Base-by-base conservation (phyloP, 2,888 invertebrate genomes). In the Euproctis similis region DNA sequence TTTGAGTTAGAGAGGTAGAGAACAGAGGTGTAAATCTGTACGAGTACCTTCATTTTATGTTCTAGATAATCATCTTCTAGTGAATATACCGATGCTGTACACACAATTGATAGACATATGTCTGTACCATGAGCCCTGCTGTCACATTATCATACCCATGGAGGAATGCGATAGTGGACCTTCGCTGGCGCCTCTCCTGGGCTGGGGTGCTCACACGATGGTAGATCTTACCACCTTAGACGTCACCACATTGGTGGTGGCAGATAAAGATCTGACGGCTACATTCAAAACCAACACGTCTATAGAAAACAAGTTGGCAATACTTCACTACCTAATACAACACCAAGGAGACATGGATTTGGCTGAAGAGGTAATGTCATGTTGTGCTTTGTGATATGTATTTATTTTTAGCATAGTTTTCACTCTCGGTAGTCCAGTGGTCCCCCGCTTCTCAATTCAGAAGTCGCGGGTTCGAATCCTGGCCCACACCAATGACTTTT, bases 71-170 rank as follows among this genome's bases (percentile, higher is more conserved):
- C 91, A 94, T 51, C 87, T 96, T 60, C 70, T 95, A 17, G 94
- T 96, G 1, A 90, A 92, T 55, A 91, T 94, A 12, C 94, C 95
- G 8, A 93, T 91, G 58, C 85, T 93, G 14, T 96, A 95, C 74
- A 90, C 92, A 0, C 95, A 96, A 59, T 75, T 96, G 12, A 78
- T 96, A 29, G 96, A 96, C 76, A 90, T 95, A 25, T 93, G 94
- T 2, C 77, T 91, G 6, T 88, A 89, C 52, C 95, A 95, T 68
- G 94, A 95, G 62, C 95, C 95, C 0, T 91, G 91, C 48, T 92
- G 92, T 50, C 93, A 94, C 57, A 88, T 94, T 28, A 87, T 92
- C 0, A 86, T 91, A 9, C 89, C 92, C 0, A 78, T 89, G 35
- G 87, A 87, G 20, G 73, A 85, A 20, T 72, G 78, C n/a, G 72